These are phyloP conservation scores for Hemitrygon akajei DNA, from an alignment of 2,797 vertebrate genomes.

Conservation along the genomic window DNA sequence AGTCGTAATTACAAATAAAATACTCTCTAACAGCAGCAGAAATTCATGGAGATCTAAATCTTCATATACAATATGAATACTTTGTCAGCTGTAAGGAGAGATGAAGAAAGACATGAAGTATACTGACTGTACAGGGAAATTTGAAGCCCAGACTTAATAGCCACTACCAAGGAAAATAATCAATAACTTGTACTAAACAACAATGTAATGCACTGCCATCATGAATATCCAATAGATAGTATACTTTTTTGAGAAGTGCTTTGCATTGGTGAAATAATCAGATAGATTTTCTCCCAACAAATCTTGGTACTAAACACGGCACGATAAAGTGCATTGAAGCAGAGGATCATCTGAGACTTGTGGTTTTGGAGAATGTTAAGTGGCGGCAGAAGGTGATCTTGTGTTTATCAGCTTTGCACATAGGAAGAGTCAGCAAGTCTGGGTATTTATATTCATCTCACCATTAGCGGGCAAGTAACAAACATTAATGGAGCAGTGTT, in stretches of 20 bases:
- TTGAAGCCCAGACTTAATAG: slow-evolving; percentile 53
- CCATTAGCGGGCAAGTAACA: slow-evolving; percentile 58
- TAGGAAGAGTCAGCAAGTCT: slow-evolving; percentile 81
- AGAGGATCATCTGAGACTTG: slow-evolving; percentile 75
- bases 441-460: slow-evolving; percentile 64
- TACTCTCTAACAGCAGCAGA: neutral
- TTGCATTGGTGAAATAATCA: slow-evolving; percentile 65
- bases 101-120: neutral
- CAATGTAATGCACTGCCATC: slow-evolving; percentile 54
- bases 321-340: slow-evolving; percentile 53
- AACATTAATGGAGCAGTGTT: slow-evolving; percentile 55
- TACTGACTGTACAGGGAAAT: slow-evolving; percentile 51
- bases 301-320: slow-evolving; percentile 50
- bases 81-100: neutral
- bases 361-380: slow-evolving; percentile 68
- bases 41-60: neutral
- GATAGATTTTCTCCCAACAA: slow-evolving; percentile 65
- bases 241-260: slow-evolving; percentile 54
- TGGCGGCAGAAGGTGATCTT: slow-evolving; percentile 60
- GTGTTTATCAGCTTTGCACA: slow-evolving; percentile 67
- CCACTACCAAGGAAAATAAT: slow-evolving; percentile 64
- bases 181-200: slow-evolving; percentile 63
- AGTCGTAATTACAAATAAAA: neutral
- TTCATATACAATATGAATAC: neutral
- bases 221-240: slow-evolving; percentile 64